Percentiles rank a stretch among this genome's conserved stretches.
Conservation (phyloP, 2,113 vertebrate genomes). For the Epinephelus cyanopodus region DNA sequence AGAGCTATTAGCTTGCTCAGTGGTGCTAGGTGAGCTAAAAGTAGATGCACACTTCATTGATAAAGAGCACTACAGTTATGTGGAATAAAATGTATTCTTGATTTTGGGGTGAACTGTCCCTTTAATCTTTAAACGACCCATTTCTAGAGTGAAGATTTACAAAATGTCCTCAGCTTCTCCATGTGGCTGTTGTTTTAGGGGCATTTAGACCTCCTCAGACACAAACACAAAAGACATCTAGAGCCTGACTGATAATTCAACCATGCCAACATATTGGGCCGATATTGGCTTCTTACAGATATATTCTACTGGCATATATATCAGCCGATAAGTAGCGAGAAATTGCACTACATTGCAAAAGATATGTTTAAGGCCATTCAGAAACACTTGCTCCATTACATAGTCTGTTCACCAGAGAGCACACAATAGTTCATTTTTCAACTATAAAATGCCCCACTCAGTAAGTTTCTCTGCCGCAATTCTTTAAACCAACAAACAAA, state of each 20-base stretch:
- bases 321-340: neutral
- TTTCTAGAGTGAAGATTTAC: neutral
- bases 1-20: too few species aligned
- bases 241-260: neutral
- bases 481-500: neutral
- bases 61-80: too few species aligned
- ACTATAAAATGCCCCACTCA: neutral
- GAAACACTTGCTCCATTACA: neutral
- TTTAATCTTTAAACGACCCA: neutral
- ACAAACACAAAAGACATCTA: neutral
- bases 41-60: too few species aligned
- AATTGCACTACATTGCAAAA: neutral
- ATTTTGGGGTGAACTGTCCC: too few species aligned
- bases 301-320: neutral
- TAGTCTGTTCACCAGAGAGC: neutral
- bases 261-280: neutral
- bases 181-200: neutral
- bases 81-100: too few species aligned
- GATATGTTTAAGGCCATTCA: neutral
- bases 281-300: neutral
- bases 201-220: neutral
- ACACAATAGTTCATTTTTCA: neutral
- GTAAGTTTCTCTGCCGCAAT: accelerated
- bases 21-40: too few species aligned
- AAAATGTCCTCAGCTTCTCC: neutral